A percentile compares a stretch with the other conserved stretches of the same genome.
Evolutionary conservation across 2,888 invertebrate species (phyloP).

Genomic region (Tethea ocularis): DNA sequence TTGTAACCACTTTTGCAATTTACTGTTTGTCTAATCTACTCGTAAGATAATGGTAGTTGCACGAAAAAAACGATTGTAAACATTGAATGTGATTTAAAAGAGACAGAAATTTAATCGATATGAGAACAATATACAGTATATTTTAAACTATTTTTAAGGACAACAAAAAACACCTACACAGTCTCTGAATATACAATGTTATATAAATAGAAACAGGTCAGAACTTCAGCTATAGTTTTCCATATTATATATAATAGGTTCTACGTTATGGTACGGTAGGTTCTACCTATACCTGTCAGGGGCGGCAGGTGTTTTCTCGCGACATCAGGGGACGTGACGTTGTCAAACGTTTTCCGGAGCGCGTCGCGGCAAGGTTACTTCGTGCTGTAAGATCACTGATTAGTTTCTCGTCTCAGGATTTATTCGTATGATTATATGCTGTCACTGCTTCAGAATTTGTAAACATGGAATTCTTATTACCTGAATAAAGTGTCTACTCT

Average conservation of each 20-base stretch:
- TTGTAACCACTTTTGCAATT: constrained; percentile 6
- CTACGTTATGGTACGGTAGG: too few species aligned
- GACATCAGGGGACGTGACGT: constrained; percentile 15
- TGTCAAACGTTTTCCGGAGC: constrained; percentile 26
- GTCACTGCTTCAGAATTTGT: constrained; percentile 2
- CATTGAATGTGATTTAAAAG: not conserved
- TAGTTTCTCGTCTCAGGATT: constrained; percentile 15
- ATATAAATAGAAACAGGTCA: not conserved
- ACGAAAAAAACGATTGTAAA: not conserved
- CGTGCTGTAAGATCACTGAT: constrained; percentile 23
- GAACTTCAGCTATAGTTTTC: not conserved
- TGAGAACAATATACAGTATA: not conserved
- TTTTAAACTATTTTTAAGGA: too few species aligned
- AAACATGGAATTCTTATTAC: not conserved
- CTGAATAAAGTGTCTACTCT: not conserved
- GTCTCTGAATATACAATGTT: not conserved
- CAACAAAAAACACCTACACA: not conserved
- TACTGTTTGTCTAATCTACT: constrained; percentile 5
- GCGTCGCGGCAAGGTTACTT: constrained; percentile 24
- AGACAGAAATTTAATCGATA: constrained; percentile 1
- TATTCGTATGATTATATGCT: constrained; percentile 11
- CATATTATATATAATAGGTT: constrained; percentile 2
- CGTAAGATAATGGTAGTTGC: not conserved
- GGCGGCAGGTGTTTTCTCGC: constrained; percentile 20
- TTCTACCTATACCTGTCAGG: constrained; percentile 16